Evolutionary conservation across 2,888 invertebrate species (phyloP).

Genomic region (Amiota communis): DNA sequence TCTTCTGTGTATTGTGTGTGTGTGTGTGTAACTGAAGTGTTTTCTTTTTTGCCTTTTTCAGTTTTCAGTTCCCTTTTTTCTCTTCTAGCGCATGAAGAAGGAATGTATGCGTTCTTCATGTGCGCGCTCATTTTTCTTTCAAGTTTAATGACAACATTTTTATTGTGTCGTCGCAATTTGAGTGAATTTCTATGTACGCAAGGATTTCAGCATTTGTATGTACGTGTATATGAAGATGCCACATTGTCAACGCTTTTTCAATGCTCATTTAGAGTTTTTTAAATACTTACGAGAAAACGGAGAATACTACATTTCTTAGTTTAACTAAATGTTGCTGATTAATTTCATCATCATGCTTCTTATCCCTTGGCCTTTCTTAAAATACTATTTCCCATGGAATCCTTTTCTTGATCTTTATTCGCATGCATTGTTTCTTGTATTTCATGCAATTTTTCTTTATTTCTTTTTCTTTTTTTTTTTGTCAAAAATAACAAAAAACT

Average conservation of each 20-base stretch:
- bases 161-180: neutral
- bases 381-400: too few relatives aligned
- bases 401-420: neutral
- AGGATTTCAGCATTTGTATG: neutral
- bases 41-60: conserved; percentile 4
- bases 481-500: too few relatives aligned
- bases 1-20: too few relatives aligned
- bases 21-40: neutral
- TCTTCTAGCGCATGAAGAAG: neutral
- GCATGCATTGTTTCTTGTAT: conserved; percentile 2
- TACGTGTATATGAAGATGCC: neutral
- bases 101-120: neutral
- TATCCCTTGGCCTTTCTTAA: neutral
- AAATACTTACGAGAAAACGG: neutral
- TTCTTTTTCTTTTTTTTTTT: too few relatives aligned
- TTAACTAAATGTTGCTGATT: conserved; percentile 25
- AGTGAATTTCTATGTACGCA: neutral
- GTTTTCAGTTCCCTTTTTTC: neutral
- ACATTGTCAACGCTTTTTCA: neutral
- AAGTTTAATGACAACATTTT: conserved; percentile 19
- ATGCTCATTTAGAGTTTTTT: conserved; percentile 7
- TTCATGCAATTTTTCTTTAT: neutral
- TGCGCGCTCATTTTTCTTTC: neutral
- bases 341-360: conserved; percentile 2
- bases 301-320: conserved; percentile 5